Evolutionary conservation across 2,888 invertebrate genomes (phyloP), one percentile per base, ranked within the genome.

Genomic region (Eristalis arbustorum): DNA sequence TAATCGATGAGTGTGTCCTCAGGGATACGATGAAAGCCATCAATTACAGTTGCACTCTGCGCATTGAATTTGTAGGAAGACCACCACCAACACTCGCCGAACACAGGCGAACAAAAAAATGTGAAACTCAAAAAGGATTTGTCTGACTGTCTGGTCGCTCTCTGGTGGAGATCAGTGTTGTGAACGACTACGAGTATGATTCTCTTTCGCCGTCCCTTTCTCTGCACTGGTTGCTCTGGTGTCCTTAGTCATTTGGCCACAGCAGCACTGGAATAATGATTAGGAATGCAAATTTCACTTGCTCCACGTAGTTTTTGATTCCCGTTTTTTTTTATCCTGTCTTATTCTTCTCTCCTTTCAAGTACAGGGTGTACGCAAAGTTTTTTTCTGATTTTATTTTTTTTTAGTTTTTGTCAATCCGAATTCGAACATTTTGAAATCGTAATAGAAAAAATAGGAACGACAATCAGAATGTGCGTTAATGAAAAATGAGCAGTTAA

Each of bases 11-110:
- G 34, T 49, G 42, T 42, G 37, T 77, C 77, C 85, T 81, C 10
- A 57, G 85, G 77, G 81, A 81, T 25, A 22, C 85, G 73, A 81
- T 81, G 81, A 81, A 81, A 81, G 77, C 68, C 77, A 81, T 85
- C 73, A 85, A 85, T 85, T 85, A 85, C 76, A 69, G 61, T 74
- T 81, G 85, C 81, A 77, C 63, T 63, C 57, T 40, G 34, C 37
- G 37, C 49, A 74, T 82, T 59, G 64, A 69, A 69, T 74, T 31
- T 69, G 64, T 18, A 18, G 49, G 18, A 49, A 8, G 49, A 49
- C 18, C 49, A 49, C 8, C 8, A 22, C 5, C 18, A 18, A 31
- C 31, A 31, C 31, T 31, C 31, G 10, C 31, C 0, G 31, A 31
- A 31, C 4, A 31, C 31, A 31, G 1, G 2, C 8, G 8, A 49